Evolutionary conservation across 2,888 invertebrate species (phyloP).

Genomic region (Magallana nippona): DNA sequence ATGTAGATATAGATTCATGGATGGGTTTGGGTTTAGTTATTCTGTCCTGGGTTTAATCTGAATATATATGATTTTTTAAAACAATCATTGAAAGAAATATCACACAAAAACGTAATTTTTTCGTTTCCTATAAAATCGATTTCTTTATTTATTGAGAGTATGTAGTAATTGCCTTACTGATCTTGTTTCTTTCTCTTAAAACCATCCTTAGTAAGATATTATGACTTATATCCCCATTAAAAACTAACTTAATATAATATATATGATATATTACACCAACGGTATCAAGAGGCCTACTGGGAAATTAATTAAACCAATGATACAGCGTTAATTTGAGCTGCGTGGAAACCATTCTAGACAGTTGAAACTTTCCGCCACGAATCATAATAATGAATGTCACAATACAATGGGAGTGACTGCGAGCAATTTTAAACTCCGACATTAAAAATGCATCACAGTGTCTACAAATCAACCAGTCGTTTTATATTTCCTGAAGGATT

Average conservation of each 20-base stretch:
- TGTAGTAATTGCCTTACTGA: neutral
- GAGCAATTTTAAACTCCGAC: neutral
- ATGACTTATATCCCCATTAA: slow-evolving; percentile 25
- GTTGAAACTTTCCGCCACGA: neutral
- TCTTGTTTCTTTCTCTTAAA: neutral
- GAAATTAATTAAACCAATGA: slow-evolving; percentile 18
- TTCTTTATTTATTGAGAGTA: neutral
- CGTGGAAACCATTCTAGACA: slow-evolving; percentile 6
- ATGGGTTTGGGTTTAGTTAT: too few relatives aligned
- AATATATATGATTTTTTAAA: too few relatives aligned
- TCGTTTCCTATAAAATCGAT: too few relatives aligned
- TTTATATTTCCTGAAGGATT: neutral
- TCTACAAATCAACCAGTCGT: neutral
- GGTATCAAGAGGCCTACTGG: neutral
- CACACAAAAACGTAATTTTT: too few relatives aligned
- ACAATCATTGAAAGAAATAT: too few relatives aligned
- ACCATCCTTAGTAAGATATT: neutral
- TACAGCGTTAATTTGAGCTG: neutral
- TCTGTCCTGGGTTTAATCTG: too few relatives aligned
- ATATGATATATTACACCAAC: neutral
- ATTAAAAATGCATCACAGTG: slow-evolving; percentile 8
- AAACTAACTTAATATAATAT: neutral
- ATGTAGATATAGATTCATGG: too few relatives aligned
- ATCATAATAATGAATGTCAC: neutral
- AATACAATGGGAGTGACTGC: neutral